These are phyloP conservation scores for Discoglossus pictus DNA, from an alignment of 2,797 vertebrate species.

Conservation along the genomic window DNA sequence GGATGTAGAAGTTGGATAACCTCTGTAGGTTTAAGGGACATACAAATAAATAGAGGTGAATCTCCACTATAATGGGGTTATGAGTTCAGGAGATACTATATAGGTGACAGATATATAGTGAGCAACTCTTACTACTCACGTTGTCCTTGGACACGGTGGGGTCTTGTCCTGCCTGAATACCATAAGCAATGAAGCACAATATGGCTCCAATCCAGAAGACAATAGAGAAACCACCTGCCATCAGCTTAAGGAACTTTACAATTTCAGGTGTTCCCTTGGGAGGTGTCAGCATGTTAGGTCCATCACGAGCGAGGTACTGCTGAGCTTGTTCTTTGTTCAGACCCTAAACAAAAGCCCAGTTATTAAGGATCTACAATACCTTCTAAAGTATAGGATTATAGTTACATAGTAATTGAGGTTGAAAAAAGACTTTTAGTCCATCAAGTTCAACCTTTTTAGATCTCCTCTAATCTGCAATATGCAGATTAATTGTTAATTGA, in stretches of 20 bases:
- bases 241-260: conserved; percentile 40
- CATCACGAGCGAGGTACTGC: conserved; percentile 16
- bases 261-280: conserved; percentile 49
- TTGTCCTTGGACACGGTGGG: conserved; percentile 42
- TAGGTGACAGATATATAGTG: neutral
- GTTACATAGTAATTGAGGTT: no score
- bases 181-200: conserved; percentile 47
- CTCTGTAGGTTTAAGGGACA: no score
- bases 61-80: no score
- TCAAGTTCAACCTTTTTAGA: no score
- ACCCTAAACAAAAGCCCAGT: conserved; percentile 12
- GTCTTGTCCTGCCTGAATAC: conserved; percentile 36
- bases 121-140: conserved; percentile 30
- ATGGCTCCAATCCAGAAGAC: conserved; percentile 44
- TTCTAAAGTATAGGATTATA: no score
- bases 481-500: no score
- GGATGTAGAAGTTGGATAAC: no score
- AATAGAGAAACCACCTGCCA: conserved; percentile 47
- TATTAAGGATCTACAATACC: no score
- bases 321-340: neutral
- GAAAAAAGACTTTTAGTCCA: no score
- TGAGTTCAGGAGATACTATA: neutral
- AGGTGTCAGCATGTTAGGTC: conserved; percentile 37
- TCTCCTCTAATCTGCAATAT: no score
- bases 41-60: no score